Base-by-base conservation (phyloP, 2,888 invertebrate genomes). In the Morpho deidamia region DNA sequence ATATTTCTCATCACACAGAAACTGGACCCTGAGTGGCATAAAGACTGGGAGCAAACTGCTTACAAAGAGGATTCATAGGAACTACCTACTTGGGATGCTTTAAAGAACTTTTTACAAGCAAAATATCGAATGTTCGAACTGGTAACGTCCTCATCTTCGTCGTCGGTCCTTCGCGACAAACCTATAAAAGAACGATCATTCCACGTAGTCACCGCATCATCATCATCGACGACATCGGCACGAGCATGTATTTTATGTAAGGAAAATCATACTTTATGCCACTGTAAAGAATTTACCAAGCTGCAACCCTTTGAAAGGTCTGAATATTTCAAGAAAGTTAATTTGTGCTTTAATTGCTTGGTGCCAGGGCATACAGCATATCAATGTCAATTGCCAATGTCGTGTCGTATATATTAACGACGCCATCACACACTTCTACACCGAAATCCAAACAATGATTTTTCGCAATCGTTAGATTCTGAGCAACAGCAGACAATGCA, bases 1-100 rank as follows among this genome's bases (percentile, higher is more conserved):
- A 58, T 68, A 45, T 64, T 60, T 57, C 46, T 67, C 11, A 53
- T 64, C 0, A 47, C 49, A 7, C 64, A 65, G 41, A 64, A 64
- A 38, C 44, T 66, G 53, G 66, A 68, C 46, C 52, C 59, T 11
- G 64, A n/a, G n/a, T n/a, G n/a, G n/a, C n/a, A 65, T 32, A 59
- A 57, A 7, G 51, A 58, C 0, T n/a, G n/a, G 63, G 65, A 66
- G 54, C 38, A 63, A 11, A n/a, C 49, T 52, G 43, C 53, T 0
- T 54, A 52, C 33, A 49, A 34, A 35, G 50, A 54, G 44, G 33
- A 53, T 8, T n/a, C 39, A 1, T 48, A 62, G 7, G 48, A 46
- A 11, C 46, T 61, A 34, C 60, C 61, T n/a, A 56, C 47, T 8
- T 58, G 55, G 54, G 23, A 45, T 0, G 50, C 54, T 10, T 44